Evolutionary conservation across 2,113 vertebrate genomes (phyloP).

Genomic region (Tretioscincus oriximinensis): DNA sequence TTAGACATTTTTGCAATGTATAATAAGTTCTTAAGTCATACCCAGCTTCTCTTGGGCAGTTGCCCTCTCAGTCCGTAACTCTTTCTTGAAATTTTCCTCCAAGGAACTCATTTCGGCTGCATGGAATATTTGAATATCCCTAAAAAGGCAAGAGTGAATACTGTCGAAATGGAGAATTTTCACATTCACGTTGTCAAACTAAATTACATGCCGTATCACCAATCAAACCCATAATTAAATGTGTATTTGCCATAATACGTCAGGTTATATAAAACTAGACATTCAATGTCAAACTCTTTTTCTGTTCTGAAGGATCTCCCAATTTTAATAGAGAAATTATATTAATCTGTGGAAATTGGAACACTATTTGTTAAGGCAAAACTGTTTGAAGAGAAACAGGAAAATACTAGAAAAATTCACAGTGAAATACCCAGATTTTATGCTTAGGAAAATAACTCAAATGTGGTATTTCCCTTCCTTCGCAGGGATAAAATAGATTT

Average conservation of each 20-base stretch:
- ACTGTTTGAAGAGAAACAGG: not conserved
- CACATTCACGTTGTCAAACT: not conserved
- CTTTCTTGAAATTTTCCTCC: slow-evolving; percentile 49
- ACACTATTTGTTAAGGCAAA: too few relatives aligned
- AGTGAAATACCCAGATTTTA: not conserved
- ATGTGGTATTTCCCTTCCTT: not conserved
- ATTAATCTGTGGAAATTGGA: too few relatives aligned
- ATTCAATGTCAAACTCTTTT: not conserved
- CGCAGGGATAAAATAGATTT: not conserved
- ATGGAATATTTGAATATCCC: slow-evolving; percentile 48
- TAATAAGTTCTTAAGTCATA: slow-evolving; percentile 23
- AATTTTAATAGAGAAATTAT: too few relatives aligned
- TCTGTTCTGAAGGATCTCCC: too few relatives aligned
- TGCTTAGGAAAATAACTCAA: not conserved
- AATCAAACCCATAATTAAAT: not conserved
- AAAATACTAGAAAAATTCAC: not conserved
- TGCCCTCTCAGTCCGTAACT: slow-evolving; percentile 49
- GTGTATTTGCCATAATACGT: too few relatives aligned
- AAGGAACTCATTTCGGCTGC: slow-evolving; percentile 30
- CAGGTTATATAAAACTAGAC: not conserved
- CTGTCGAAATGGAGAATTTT: rapidly evolving
- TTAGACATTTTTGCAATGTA: not conserved
- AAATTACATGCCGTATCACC: not conserved
- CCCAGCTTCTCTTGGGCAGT: slow-evolving; percentile 57
- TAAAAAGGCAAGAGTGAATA: slow-evolving; percentile 21